Evolutionary conservation across 2,888 invertebrate genomes (phyloP).

Genomic region (Siphlonurus alternatus): DNA sequence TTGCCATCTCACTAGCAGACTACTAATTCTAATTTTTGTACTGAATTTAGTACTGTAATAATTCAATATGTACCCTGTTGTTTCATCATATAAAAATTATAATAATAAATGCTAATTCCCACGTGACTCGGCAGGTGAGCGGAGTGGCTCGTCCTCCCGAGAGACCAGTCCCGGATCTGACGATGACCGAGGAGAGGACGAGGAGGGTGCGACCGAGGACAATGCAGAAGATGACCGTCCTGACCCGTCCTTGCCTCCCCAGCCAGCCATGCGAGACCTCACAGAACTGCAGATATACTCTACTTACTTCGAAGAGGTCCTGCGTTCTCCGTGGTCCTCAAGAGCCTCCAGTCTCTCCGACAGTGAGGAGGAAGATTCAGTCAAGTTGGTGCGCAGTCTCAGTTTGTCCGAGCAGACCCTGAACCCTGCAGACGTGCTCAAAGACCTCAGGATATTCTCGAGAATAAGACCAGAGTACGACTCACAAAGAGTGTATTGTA

Average conservation of each 20-base stretch:
- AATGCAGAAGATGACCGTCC: slow-evolving; percentile 12
- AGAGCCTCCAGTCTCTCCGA: background rate
- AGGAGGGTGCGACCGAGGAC: slow-evolving; percentile 14
- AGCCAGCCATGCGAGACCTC: slow-evolving; percentile 27
- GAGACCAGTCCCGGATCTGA: slow-evolving; percentile 13
- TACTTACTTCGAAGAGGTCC: background rate
- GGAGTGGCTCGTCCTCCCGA: slow-evolving; percentile 9
- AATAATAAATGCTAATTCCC: no score
- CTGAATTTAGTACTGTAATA: no score
- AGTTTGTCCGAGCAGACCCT: background rate
- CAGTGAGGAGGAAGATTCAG: background rate
- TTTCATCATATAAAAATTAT: no score
- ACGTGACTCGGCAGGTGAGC: no score
- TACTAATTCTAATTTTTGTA: no score
- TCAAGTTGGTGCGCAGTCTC: background rate
- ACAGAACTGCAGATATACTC: slow-evolving; percentile 34
- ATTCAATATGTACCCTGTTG: no score
- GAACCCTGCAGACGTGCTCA: background rate
- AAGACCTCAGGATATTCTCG: slow-evolving; percentile 13
- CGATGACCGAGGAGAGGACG: slow-evolving; percentile 15
- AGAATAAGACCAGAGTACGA: slow-evolving; percentile 12
- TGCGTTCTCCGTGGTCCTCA: background rate
- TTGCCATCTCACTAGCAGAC: no score
- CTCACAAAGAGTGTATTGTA: slow-evolving; percentile 29
- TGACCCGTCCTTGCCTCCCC: slow-evolving; percentile 7